Base-by-base conservation (phyloP, 1,140 invertebrate species). In the Fopius arisanus region DNA sequence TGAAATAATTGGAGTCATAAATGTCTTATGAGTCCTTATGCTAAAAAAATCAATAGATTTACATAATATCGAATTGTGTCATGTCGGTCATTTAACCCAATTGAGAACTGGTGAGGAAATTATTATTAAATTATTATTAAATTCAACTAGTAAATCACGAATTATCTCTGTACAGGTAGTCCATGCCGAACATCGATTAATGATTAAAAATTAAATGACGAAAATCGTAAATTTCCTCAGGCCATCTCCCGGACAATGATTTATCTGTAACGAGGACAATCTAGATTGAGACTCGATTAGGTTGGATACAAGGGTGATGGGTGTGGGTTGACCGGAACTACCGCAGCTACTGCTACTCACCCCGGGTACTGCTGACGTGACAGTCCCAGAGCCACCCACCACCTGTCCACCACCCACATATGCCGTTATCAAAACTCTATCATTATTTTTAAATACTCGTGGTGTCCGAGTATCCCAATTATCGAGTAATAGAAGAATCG, bases 221-320 rank as follows among this genome's bases (percentile, higher is more conserved):
- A 10, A n/a, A 7, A 37, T 63, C 41, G 31, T 37, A 33, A 19
- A 28, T 6, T 16, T 23, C 28, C 33, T 23, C 28, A n/a, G 2
- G 23, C 37, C 31, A 37, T 79, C 74, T 77, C 75, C 72, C 67
- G 77, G 78, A 79, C 72, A 76, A 73, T 79, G 79, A 85, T 81
- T 85, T 85, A 85, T 82, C 83, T 85, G 83, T 82, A 78, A 81
- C 54, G 79, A 82, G 78, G 82, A 81, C 75, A 84, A 83, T 80
- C 82, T 85, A 84, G 82, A 84, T 79, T 82, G 84, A 80, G 82
- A 81, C 82, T 89, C 82, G 79, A 88, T 86, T 81, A 89, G 81
- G 82, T 89, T 90, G 82, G 89, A 89, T 80, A 89, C 84, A 83
- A 90, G 86, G 79, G 88, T 84, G 82, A 89, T 86, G 78, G 88